Evolutionary conservation across 2,113 vertebrate genomes (phyloP).

Genomic region (Psittacus erithacus): DNA sequence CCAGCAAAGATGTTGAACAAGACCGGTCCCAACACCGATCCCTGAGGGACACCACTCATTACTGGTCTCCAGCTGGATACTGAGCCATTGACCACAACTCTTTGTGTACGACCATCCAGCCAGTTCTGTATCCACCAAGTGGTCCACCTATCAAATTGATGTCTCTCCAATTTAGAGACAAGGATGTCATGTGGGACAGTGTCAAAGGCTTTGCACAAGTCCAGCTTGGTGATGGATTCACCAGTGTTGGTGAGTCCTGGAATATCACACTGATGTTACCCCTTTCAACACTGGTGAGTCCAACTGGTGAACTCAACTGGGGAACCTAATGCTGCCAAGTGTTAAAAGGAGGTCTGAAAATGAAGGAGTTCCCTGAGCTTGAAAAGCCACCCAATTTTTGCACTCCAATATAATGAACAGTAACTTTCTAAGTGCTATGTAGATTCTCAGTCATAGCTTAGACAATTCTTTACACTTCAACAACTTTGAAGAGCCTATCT

Average conservation of each 20-base stretch:
- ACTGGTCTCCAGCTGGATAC: no score
- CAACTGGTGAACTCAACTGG: background rate
- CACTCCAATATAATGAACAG: background rate
- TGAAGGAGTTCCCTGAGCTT: background rate
- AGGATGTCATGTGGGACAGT: no score
- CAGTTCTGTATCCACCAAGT: no score
- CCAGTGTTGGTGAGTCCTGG: background rate
- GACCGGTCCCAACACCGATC: no score
- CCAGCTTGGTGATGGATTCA: background rate
- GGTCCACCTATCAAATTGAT: no score
- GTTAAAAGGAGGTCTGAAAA: background rate
- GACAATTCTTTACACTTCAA: background rate
- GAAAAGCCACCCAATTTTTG: background rate
- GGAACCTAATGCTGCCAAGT: background rate
- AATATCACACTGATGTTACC: background rate
- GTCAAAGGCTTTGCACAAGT: background rate
- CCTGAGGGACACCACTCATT: no score
- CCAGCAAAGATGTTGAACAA: no score
- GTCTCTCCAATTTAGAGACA: no score
- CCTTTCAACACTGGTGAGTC: background rate
- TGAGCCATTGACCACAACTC: no score
- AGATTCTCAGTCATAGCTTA: background rate
- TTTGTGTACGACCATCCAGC: no score
- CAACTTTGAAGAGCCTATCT: background rate
- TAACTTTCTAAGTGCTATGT: background rate